Conservation (phyloP, 2,888 invertebrate species). For the Acrocera orbiculus region DNA sequence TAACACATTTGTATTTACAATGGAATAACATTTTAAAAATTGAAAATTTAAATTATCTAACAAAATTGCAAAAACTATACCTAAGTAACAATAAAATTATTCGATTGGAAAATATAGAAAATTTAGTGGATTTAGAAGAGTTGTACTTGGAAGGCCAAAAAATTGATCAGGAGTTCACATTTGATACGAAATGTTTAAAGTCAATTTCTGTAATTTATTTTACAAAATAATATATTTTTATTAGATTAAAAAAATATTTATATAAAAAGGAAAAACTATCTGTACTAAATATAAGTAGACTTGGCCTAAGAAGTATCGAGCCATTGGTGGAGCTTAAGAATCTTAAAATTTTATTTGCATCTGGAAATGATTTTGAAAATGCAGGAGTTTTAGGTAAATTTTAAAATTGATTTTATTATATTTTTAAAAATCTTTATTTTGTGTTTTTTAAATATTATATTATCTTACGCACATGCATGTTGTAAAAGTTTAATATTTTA, state of each 20-base stretch:
- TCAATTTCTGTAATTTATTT: too few relatives aligned
- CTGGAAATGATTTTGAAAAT: constrained; percentile 31
- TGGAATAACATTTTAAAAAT: constrained; percentile 59
- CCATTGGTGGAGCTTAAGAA: constrained; percentile 18
- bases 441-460: too few relatives aligned
- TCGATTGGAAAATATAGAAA: constrained; percentile 50
- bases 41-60: constrained; percentile 42
- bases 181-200: constrained; percentile 44
- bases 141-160: constrained; percentile 51
- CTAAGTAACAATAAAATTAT: constrained; percentile 48
- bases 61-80: constrained; percentile 59
- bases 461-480: too few relatives aligned
- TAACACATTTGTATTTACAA: constrained; percentile 54
- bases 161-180: constrained; percentile 38
- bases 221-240: too few relatives aligned
- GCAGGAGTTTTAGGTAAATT: constrained; percentile 34
- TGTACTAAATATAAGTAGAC: constrained; percentile 1
- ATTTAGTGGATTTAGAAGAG: constrained; percentile 40
- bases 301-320: not conserved
- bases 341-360: constrained; percentile 29
- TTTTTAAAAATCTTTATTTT: too few relatives aligned
- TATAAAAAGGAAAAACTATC: constrained; percentile 34
- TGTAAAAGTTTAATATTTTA: too few relatives aligned
- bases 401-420: too few relatives aligned
- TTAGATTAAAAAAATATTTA: too few relatives aligned